phyloP scores from a whole-genome alignment of 1,140 invertebrate species.

The Sitophilus oryzae region DNA sequence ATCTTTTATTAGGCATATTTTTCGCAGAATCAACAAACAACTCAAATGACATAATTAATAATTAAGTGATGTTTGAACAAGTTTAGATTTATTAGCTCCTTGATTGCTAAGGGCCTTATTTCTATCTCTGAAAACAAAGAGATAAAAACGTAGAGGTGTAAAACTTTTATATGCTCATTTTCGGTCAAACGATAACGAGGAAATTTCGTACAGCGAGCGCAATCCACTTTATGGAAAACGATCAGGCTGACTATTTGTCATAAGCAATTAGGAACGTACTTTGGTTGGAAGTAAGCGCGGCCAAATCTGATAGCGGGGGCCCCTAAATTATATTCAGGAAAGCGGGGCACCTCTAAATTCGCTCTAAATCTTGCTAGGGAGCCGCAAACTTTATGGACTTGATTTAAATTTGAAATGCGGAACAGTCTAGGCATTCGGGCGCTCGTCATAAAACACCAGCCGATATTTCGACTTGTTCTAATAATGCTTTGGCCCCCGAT shows the following conservation, averaged over 20 bases:
- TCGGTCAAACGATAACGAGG: slow-evolving; percentile 14
- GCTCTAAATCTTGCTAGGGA: slow-evolving; percentile 19
- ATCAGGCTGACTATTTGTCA: slow-evolving; percentile 18
- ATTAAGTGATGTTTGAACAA: no score
- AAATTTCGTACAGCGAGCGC: not conserved
- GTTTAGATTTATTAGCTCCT: no score
- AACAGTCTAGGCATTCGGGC: slow-evolving; percentile 13
- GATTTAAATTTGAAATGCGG: slow-evolving; percentile 29
- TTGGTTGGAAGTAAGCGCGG: slow-evolving; percentile 17
- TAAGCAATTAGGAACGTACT: slow-evolving; percentile 30
- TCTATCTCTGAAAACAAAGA: no score
- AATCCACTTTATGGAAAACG: slow-evolving; percentile 15
- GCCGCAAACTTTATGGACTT: slow-evolving; percentile 22
- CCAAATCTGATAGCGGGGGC: slow-evolving; percentile 12
- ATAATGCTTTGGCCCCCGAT: slow-evolving; percentile 14
- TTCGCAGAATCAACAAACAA: no score
- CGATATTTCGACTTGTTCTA: slow-evolving; percentile 18
- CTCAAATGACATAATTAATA: no score
- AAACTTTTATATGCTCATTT: no score
- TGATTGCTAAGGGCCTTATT: no score
- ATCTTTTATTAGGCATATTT: no score
- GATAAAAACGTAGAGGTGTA: no score
- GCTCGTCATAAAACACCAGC: slow-evolving; percentile 21
- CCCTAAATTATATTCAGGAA: slow-evolving; percentile 25
- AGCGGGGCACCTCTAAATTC: slow-evolving; percentile 14